Conservation (phyloP, 1,140 invertebrate genomes). For the Goniozus legneri region DNA sequence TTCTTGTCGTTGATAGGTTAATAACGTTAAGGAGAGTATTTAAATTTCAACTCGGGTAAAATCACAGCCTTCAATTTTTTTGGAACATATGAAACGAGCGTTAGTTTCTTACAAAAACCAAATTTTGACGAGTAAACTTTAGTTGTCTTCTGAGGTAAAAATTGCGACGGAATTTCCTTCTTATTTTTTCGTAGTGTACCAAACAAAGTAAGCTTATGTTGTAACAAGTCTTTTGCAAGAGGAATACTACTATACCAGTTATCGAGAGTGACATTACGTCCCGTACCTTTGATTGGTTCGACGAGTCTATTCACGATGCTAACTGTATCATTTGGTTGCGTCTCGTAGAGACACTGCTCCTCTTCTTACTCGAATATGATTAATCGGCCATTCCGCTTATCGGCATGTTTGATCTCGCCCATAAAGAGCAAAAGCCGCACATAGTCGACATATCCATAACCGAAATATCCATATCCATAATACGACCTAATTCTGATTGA, state of each 20-base stretch:
- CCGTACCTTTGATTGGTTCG: background rate
- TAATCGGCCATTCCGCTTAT: too few species aligned
- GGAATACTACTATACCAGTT: conserved; percentile 8
- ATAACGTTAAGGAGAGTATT: too few species aligned
- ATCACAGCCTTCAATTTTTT: background rate
- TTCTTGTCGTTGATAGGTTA: too few species aligned
- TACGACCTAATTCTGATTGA: too few species aligned
- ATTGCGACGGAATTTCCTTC: conserved; percentile 5
- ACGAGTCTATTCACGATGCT: conserved; percentile 3
- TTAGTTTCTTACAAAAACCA: background rate
- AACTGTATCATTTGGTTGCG: background rate
- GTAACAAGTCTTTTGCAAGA: conserved; percentile 1
- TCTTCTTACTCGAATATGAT: too few species aligned
- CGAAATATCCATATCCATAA: too few species aligned
- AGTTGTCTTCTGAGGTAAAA: background rate
- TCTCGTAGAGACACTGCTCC: too few species aligned
- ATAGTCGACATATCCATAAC: too few species aligned
- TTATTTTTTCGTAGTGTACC: conserved; percentile 8
- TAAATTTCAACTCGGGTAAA: too few species aligned
- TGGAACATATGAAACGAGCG: background rate
- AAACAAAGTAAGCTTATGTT: conserved; percentile 5
- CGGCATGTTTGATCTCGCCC: too few species aligned
- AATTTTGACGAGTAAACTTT: background rate
- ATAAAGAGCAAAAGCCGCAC: too few species aligned
- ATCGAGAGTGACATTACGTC: conserved; percentile 1